These are phyloP conservation scores for Toxonevra muliebris DNA, from an alignment of 2,888 invertebrate genomes.

Conservation along the genomic window DNA sequence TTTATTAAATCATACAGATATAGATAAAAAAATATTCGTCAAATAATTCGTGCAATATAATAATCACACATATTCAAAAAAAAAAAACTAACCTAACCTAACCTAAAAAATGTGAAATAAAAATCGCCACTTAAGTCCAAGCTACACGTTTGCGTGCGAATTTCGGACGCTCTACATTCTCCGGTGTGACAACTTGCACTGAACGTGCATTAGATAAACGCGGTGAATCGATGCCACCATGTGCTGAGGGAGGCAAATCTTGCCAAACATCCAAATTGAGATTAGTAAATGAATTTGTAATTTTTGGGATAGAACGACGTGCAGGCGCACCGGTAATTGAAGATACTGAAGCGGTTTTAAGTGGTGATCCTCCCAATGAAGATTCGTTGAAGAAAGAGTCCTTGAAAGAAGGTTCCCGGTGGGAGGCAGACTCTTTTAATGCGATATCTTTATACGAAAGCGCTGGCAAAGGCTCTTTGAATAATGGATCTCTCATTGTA, in stretches of 20 bases:
- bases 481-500: too few species aligned
- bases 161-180: slow-evolving; percentile 49
- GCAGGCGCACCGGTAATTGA: not conserved
- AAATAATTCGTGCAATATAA: not conserved
- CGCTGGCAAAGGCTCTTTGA: too few species aligned
- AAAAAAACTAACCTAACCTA: too few species aligned
- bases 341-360: too few species aligned
- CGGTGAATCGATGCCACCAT: slow-evolving; percentile 44
- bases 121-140: slow-evolving; percentile 50
- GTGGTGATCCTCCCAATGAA: too few species aligned
- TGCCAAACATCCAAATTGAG: slow-evolving; percentile 56
- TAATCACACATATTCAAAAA: too few species aligned
- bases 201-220: slow-evolving; percentile 46
- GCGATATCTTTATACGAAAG: too few species aligned
- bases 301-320: slow-evolving; percentile 32
- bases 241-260: slow-evolving; percentile 36
- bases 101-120: too few species aligned
- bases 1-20: too few species aligned
- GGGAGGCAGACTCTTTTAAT: too few species aligned
- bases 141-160: slow-evolving; percentile 60
- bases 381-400: too few species aligned
- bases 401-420: too few species aligned
- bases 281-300: slow-evolving; percentile 51
- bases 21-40: not conserved
- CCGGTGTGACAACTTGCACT: slow-evolving; percentile 46